These are phyloP conservation scores for Dioctria rufipes DNA, from an alignment of 2,888 invertebrate species.

Conservation along the genomic window DNA sequence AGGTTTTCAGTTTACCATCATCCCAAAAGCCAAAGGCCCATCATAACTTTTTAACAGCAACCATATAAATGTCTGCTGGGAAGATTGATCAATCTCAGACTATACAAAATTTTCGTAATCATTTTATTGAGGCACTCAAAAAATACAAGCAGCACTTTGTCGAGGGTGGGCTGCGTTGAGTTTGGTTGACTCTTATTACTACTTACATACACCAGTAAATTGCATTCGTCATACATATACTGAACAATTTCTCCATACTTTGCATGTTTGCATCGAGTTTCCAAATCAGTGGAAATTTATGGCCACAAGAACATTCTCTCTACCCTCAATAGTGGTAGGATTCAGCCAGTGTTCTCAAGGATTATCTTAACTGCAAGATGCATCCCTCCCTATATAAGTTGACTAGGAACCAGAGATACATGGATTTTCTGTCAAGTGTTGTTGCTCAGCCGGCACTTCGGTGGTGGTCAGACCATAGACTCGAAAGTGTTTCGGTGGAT, in stretches of 20 bases:
- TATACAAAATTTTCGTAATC: constrained; percentile 28
- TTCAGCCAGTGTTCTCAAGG: constrained; percentile 34
- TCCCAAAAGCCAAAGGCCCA: not conserved
- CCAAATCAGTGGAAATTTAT: constrained; percentile 37
- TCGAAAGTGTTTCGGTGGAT: constrained; percentile 26
- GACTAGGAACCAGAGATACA: constrained; percentile 6
- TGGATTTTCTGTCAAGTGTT: constrained; percentile 23
- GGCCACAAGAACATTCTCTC: constrained; percentile 24
- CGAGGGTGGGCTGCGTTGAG: not conserved
- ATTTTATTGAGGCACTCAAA: constrained; percentile 45
- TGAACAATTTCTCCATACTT: not conserved
- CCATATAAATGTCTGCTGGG: not conserved
- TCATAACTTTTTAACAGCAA: constrained; percentile 19
- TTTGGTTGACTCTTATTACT: too few relatives aligned
- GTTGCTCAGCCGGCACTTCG: constrained; percentile 4
- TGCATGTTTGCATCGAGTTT: not conserved
- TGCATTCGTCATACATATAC: not conserved
- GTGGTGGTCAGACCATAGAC: constrained; percentile 29
- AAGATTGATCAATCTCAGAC: constrained; percentile 27
- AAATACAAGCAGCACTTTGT: constrained; percentile 44
- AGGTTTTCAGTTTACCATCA: constrained; percentile 37
- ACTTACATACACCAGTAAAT: too few relatives aligned
- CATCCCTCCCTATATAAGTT: not conserved
- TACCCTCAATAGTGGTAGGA: constrained; percentile 17
- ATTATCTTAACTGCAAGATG: constrained; percentile 33